A percentile compares a stretch with the other conserved stretches of the same genome.
phyloP scores from a whole-genome alignment of 2,113 vertebrate species.

The Hylia prasina region DNA sequence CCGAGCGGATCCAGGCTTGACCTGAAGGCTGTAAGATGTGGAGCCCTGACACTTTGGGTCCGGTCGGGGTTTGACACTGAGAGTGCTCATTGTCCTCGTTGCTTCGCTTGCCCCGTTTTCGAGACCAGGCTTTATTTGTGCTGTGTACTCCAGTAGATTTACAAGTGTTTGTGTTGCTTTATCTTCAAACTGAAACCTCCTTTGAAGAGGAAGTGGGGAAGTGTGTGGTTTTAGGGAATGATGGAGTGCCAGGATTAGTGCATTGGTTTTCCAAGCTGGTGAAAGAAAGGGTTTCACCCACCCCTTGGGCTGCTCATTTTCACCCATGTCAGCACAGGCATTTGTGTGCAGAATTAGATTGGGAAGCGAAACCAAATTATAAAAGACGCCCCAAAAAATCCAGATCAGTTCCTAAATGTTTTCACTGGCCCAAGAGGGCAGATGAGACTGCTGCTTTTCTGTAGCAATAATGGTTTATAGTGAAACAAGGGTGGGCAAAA shows the following conservation, averaged over 20 bases:
- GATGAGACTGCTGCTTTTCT: not conserved
- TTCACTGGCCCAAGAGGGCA: not conserved
- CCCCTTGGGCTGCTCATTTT: constrained; percentile 20
- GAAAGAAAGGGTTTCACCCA: not conserved
- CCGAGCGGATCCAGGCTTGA: not conserved
- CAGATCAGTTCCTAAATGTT: not conserved
- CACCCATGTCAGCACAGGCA: not conserved
- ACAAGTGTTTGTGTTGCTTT: not conserved
- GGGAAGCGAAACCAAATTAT: not conserved
- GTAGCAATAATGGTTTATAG: not conserved
- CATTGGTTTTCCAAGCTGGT: not conserved
- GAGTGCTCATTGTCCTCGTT: too few species aligned
- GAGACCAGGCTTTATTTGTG: not conserved
- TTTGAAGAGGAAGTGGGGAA: not conserved
- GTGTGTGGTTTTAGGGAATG: not conserved
- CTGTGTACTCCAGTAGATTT: not conserved
- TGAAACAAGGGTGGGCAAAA: not conserved
- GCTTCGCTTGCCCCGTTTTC: not conserved
- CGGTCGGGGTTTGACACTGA: not conserved
- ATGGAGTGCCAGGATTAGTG: not conserved
- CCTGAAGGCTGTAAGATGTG: not conserved
- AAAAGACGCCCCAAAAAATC: not conserved
- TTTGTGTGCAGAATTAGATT: not conserved
- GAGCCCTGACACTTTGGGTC: not conserved
- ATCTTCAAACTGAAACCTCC: not conserved